Conservation (phyloP, 2,888 invertebrate genomes). For the Parasteatoda lunata region DNA sequence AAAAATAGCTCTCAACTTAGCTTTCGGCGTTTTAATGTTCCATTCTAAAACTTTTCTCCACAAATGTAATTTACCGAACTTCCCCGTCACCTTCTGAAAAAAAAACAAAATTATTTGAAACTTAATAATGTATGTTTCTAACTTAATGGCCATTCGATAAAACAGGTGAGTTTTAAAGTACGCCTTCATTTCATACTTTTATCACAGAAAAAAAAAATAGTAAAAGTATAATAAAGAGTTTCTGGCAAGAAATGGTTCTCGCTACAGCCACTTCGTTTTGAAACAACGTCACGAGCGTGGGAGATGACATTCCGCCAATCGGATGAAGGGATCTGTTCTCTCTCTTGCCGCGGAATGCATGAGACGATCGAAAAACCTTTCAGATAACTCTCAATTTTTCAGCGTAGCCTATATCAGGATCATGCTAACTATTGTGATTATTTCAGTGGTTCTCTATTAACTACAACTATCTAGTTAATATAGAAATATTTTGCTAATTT, state of each 20-base stretch:
- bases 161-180: background rate
- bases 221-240: slow-evolving; percentile 51
- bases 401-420: slow-evolving; percentile 15
- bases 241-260: slow-evolving; percentile 18
- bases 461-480: too few species aligned
- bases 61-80: background rate
- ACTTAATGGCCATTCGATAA: background rate
- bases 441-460: background rate
- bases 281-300: slow-evolving; percentile 58
- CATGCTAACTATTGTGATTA: slow-evolving; percentile 29
- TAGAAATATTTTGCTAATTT: too few species aligned
- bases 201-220: slow-evolving; percentile 24
- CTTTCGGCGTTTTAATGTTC: background rate
- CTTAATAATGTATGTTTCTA: background rate
- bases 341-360: slow-evolving; percentile 36
- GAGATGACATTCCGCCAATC: slow-evolving; percentile 47
- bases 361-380: slow-evolving; percentile 27
- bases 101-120: background rate
- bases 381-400: slow-evolving; percentile 48
- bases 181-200: slow-evolving; percentile 23
- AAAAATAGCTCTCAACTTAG: background rate
- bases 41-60: background rate
- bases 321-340: slow-evolving; percentile 29
- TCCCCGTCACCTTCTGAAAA: background rate
- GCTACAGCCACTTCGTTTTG: slow-evolving; percentile 45